These are phyloP conservation scores for Lates japonicus DNA, from an alignment of 2,797 vertebrate species.

Conservation along the genomic window DNA sequence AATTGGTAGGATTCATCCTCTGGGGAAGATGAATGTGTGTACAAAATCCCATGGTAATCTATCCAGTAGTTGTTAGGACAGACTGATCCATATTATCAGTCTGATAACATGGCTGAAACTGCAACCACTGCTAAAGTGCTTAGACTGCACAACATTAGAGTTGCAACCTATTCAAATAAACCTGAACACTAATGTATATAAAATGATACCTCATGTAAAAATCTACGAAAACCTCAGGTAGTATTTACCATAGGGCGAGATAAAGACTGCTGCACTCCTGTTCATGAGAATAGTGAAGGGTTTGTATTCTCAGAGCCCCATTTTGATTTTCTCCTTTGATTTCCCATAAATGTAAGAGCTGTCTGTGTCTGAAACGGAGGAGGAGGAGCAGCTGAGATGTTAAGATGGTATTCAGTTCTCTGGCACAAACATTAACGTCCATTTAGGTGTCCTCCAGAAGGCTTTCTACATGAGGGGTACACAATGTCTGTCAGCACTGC, in stretches of 20 bases:
- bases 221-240: background rate
- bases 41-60: background rate
- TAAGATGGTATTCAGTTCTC: conserved; percentile 29
- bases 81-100: background rate
- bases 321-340: conserved; percentile 6
- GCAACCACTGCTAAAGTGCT: background rate
- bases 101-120: background rate
- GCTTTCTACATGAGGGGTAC: conserved; percentile 29
- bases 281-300: background rate
- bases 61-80: background rate
- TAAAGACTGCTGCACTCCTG: background rate
- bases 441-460: conserved; percentile 25
- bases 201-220: background rate
- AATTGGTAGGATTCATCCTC: too few relatives aligned
- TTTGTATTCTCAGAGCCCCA: background rate
- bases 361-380: background rate
- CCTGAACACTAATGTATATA: conserved; percentile 3
- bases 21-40: background rate
- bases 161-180: conserved; percentile 1
- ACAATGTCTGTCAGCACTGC: conserved; percentile 20
- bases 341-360: conserved; percentile 9
- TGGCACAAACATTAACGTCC: conserved; percentile 35
- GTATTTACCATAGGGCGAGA: background rate
- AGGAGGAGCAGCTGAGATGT: background rate
- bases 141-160: background rate